These are phyloP conservation scores for Drosophila hamatofila DNA, from an alignment of 2,888 invertebrate genomes.

Conservation along the genomic window DNA sequence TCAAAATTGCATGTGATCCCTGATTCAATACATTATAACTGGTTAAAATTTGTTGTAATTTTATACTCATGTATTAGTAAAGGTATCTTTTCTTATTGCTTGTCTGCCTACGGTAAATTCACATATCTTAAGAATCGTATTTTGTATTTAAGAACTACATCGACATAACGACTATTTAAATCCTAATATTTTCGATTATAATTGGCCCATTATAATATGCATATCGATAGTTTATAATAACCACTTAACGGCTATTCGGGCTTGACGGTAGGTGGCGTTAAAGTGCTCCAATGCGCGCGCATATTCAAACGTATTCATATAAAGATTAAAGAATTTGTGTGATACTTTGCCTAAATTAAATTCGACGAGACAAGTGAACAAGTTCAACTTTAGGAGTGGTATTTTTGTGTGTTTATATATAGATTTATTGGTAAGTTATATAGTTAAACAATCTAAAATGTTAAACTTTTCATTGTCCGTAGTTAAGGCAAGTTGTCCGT, in stretches of 20 bases:
- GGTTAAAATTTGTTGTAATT: not conserved
- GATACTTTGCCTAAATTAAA: not conserved
- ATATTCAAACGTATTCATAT: not conserved
- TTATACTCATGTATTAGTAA: not conserved
- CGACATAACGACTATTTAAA: not conserved
- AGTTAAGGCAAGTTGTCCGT: conserved; percentile 80
- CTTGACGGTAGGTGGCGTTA: conserved; percentile 6
- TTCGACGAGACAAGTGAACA: not conserved
- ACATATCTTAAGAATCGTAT: no score
- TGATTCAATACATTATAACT: not conserved
- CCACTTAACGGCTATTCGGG: no score
- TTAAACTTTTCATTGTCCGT: conserved; percentile 82
- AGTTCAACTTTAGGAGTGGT: not conserved
- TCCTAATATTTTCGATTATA: not conserved
- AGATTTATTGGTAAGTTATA: conserved; percentile 70
- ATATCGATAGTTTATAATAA: not conserved
- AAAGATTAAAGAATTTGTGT: not conserved
- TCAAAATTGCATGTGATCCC: not conserved
- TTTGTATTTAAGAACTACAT: not conserved
- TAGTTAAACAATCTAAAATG: conserved; percentile 75
- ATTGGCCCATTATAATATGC: not conserved
- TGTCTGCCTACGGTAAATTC: not conserved
- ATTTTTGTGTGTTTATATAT: conserved; percentile 29
- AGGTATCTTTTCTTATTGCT: not conserved
- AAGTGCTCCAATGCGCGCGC: not conserved